A percentile compares a stretch with the other conserved stretches of the same genome.
phyloP scores from a whole-genome alignment of 2,113 vertebrate genomes.

The Cichladusa arquata region DNA sequence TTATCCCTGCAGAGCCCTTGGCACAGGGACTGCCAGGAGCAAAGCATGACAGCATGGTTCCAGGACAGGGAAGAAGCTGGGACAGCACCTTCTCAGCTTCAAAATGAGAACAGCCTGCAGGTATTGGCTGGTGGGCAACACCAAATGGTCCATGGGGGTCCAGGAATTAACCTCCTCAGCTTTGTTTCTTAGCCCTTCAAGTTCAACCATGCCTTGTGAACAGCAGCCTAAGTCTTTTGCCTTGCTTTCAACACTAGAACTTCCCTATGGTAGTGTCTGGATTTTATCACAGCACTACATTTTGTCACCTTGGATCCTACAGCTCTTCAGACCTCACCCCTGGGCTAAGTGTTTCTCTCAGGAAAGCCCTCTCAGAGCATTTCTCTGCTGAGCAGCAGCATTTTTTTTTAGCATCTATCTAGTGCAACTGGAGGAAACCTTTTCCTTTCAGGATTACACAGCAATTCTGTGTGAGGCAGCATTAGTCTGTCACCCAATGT shows the following conservation, averaged over 20 bases:
- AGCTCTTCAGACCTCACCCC: not conserved
- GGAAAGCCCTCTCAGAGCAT: not conserved
- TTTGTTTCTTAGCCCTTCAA: not conserved
- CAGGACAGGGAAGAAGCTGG: not conserved
- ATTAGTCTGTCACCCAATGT: not conserved
- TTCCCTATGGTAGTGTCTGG: not conserved
- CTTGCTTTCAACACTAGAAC: not conserved
- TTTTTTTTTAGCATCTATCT: not conserved
- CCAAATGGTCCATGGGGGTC: not conserved
- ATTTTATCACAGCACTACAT: not conserved
- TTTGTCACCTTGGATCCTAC: not conserved
- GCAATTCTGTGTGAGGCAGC: not conserved
- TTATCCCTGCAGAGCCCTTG: not conserved
- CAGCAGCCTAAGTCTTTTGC: not conserved
- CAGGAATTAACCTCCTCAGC: not conserved
- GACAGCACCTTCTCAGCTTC: not conserved
- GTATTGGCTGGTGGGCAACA: not conserved
- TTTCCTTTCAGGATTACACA: not conserved
- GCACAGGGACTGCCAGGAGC: not conserved
- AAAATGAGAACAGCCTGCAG: not conserved
- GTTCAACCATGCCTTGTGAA: not conserved
- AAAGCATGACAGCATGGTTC: accelerated
- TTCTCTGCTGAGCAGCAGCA: not conserved
- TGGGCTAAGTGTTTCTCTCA: not conserved
- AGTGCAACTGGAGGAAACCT: not conserved